Conservation (phyloP, 2,888 invertebrate genomes). For the Sepioteuthis lessoniana region DNA sequence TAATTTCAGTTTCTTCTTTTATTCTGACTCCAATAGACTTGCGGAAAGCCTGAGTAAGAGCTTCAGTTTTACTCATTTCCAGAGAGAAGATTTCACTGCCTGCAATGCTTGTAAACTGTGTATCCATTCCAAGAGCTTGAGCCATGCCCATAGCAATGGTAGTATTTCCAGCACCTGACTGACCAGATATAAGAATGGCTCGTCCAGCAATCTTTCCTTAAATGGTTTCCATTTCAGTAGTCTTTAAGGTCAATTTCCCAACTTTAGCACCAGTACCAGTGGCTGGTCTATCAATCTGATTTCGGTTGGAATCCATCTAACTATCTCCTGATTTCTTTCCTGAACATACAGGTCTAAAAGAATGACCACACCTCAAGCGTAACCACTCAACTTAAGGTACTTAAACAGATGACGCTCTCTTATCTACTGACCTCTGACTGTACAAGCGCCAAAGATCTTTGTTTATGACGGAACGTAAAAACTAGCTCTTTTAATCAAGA, state of each 20-base stretch:
- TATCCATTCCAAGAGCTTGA: conserved; percentile 92
- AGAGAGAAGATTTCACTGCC: conserved; percentile 98
- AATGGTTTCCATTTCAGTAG: conserved; percentile 99
- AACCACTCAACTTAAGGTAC: too few species aligned
- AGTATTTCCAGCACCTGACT: conserved; percentile 96
- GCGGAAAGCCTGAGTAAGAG: conserved; percentile 94
- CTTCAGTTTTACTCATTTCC: conserved; percentile 99
- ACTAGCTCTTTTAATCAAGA: too few species aligned
- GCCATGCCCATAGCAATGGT: conserved; percentile 98
- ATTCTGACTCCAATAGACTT: conserved; percentile 96
- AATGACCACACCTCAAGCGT: too few species aligned
- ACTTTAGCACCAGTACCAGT: conserved; percentile 90
- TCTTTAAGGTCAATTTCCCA: conserved; percentile 96
- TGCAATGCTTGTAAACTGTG: conserved; percentile 98
- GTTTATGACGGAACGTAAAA: too few species aligned
- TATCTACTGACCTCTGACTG: too few species aligned
- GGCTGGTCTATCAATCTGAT: conserved; percentile 94
- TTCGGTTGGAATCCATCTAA: too few species aligned
- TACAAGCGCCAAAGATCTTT: too few species aligned
- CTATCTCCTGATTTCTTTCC: too few species aligned
- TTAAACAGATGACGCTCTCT: too few species aligned
- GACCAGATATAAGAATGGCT: conserved; percentile 94
- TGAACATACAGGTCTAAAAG: too few species aligned
- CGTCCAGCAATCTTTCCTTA: conserved; percentile 98
- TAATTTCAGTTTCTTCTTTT: conserved; percentile 97